These are phyloP conservation scores for Cyclopterus lumpus DNA, from an alignment of 2,797 vertebrate genomes.

Conservation along the genomic window DNA sequence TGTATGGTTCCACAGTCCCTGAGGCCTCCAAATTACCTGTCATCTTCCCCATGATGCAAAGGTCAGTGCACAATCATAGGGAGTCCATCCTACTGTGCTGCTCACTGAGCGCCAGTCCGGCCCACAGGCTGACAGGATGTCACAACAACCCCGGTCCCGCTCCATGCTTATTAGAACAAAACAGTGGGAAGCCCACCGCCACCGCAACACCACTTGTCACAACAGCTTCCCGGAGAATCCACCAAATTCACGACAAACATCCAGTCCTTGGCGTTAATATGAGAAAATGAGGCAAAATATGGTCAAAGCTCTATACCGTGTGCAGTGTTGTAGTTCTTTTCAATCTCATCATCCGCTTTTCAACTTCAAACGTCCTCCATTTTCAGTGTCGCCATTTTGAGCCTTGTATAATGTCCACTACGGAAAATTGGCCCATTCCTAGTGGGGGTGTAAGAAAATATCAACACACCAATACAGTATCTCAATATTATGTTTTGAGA, in stretches of 20 bases:
- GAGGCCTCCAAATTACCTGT: slow-evolving; percentile 87
- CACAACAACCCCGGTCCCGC: slow-evolving; percentile 73
- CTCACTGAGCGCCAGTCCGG: slow-evolving; percentile 75
- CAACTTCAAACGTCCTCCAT: neutral
- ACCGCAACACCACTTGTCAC: slow-evolving; percentile 59
- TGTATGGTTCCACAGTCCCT: slow-evolving; percentile 74
- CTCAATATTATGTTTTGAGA: neutral
- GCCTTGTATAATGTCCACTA: neutral
- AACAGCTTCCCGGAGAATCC: slow-evolving; percentile 58
- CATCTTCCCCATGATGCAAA: slow-evolving; percentile 89
- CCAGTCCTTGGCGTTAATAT: slow-evolving; percentile 8
- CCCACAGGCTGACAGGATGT: slow-evolving; percentile 81
- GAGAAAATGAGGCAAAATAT: slow-evolving; percentile 26
- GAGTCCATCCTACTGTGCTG: slow-evolving; percentile 73
- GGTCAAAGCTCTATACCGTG: neutral
- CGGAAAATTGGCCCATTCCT: neutral
- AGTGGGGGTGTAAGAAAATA: neutral
- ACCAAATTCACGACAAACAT: slow-evolving; percentile 37
- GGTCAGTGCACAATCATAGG: slow-evolving; percentile 84
- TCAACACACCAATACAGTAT: neutral
- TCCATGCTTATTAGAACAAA: slow-evolving; percentile 77
- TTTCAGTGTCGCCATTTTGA: slow-evolving; percentile 5
- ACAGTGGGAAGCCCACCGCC: slow-evolving; percentile 67
- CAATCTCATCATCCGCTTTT: neutral
- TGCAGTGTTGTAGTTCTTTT: neutral